These are phyloP conservation scores for Sclerodermus sp. DNA, from an alignment of 2,888 invertebrate species.

Conservation along the genomic window DNA sequence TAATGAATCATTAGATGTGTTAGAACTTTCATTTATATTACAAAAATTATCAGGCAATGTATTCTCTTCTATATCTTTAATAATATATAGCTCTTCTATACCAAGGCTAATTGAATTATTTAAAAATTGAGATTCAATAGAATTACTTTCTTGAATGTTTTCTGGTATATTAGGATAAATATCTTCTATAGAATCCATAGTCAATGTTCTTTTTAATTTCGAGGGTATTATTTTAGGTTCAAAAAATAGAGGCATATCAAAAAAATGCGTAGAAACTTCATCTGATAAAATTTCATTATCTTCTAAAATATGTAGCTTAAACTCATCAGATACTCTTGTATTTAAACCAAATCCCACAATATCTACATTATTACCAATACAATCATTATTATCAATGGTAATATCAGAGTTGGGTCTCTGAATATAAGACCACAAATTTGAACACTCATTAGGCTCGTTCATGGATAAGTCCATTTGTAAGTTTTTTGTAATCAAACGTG, in stretches of 20 bases:
- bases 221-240: constrained; percentile 14
- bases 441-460: neutral
- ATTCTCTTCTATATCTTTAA: constrained; percentile 10
- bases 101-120: constrained; percentile 1
- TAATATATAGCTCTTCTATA: constrained; percentile 7
- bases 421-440: neutral
- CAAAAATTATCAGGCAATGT: constrained; percentile 8
- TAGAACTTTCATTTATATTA: neutral
- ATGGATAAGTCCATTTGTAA: constrained; percentile 10
- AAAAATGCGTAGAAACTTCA: too few relatives aligned
- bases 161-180: constrained; percentile 11
- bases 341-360: constrained; percentile 19
- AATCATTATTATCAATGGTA: constrained; percentile 10
- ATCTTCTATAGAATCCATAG: constrained; percentile 14
- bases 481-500: constrained; percentile 25
- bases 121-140: constrained; percentile 13
- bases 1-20: too few relatives aligned
- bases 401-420: neutral
- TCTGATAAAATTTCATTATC: constrained; percentile 9
- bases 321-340: constrained; percentile 2
- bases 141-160: constrained; percentile 14
- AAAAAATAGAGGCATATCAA: too few relatives aligned
- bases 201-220: constrained; percentile 7
- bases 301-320: constrained; percentile 12
- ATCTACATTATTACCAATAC: constrained; percentile 9